Conservation (phyloP, 2,888 invertebrate species). For the Ecliptopera silaceata region DNA sequence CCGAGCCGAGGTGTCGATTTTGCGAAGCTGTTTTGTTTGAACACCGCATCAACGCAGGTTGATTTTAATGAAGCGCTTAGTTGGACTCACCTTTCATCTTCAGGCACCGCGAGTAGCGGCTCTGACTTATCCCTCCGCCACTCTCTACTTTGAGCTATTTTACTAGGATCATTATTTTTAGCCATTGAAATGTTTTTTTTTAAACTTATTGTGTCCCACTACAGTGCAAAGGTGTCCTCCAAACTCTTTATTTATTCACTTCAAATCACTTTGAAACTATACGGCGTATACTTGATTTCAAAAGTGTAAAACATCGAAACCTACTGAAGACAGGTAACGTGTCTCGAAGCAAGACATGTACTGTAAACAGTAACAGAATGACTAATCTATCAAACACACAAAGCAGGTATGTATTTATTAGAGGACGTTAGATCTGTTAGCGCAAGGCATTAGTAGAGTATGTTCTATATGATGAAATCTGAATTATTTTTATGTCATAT, state of each 20-base stretch:
- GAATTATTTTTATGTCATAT: too few relatives aligned
- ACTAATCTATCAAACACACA: conserved; percentile 12
- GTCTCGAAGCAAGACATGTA: conserved; percentile 48
- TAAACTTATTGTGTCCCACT: too few relatives aligned
- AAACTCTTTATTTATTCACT: neutral
- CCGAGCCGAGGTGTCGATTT: conserved; percentile 46
- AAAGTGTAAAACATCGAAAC: neutral
- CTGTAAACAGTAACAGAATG: conserved; percentile 44
- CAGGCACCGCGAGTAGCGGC: conserved; percentile 73
- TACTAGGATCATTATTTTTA: conserved; percentile 70
- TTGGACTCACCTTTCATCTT: conserved; percentile 79
- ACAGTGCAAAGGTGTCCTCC: too few relatives aligned
- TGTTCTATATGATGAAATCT: too few relatives aligned
- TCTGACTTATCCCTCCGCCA: conserved; percentile 66
- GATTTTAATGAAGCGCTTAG: conserved; percentile 70
- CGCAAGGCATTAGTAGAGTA: conserved; percentile 2
- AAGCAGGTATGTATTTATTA: neutral
- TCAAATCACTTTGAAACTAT: neutral
- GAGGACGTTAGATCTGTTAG: conserved; percentile 14
- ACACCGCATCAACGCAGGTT: conserved; percentile 64
- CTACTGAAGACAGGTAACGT: conserved; percentile 39
- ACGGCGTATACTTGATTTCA: neutral
- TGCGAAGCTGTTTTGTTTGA: conserved; percentile 62
- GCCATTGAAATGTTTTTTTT: conserved; percentile 40
- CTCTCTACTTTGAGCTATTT: conserved; percentile 69